Base-by-base conservation (phyloP, 2,888 invertebrate genomes). In the Yponomeuta plumbellus region DNA sequence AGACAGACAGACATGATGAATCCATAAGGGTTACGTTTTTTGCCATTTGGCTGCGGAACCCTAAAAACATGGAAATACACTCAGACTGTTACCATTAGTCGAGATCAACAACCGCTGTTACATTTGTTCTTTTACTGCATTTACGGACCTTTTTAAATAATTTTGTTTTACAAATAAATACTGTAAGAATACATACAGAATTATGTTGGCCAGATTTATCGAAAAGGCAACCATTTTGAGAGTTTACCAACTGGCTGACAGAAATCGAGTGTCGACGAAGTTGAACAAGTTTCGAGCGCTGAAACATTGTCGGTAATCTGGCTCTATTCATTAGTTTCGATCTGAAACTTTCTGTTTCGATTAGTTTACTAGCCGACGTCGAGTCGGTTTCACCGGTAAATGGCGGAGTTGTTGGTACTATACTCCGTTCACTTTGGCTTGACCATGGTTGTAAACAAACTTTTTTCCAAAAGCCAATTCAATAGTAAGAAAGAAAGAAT, bases 251-350 rank as follows among this genome's bases (percentile, higher is more conserved):
- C 44, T 52, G 13, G 17, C 44, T 17, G 17, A 52, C 44, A 52
- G 44, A 52, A 52, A 52, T 52, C 17, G 44, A 52, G 44, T 5
- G 44, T 52, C 44, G 44, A 52, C 59, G 11, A 39, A 62, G n/a
- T 26, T n/a, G 22, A 57, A 21, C 56, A 68, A 68, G 65, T 59
- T 67, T 68, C 59, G 22, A 61, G 66, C 67, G 57, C 59, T 67
- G 68, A 68, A 68, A 67, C 67, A 68, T 67, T 65, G 68, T 66
- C 58, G 26, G 66, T 65, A 65, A 65, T 64, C 64, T 64, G n/a
- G 6, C 26, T 20, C 52, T 64, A 61, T 61, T 66, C 61, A 61
- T 52, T 44, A 17, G 61, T 39, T 44, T 52, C 22, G 26, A 65
- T 65, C 23, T 20, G 65, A n/a, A 61, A 59, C 59, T 59, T 59